Evolutionary conservation across 2,888 invertebrate species (phyloP).

Genomic region (Cerceris rybyensis): DNA sequence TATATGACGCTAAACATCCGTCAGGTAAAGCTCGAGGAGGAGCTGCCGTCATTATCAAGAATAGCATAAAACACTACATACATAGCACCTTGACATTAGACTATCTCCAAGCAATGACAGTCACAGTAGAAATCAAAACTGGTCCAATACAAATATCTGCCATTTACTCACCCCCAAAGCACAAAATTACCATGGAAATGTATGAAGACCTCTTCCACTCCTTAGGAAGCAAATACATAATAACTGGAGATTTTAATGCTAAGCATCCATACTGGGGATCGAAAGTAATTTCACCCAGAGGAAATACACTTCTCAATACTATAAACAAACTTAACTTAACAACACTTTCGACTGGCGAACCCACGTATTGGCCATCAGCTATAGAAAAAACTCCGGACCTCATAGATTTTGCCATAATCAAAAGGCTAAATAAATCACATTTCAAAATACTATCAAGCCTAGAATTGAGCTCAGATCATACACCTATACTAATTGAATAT

Average conservation of each 20-base stretch:
- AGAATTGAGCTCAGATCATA: neutral
- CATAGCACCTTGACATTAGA: constrained; percentile 3
- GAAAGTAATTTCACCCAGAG: constrained; percentile 45
- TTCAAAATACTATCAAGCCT: neutral
- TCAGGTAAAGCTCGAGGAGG: constrained; percentile 52
- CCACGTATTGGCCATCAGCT: constrained; percentile 1
- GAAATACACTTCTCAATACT: constrained; percentile 5
- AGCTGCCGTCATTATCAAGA: constrained; percentile 52
- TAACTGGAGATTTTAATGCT: constrained; percentile 49
- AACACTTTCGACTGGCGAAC: neutral
- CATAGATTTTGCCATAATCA: constrained; percentile 12
- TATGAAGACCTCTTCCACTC: constrained; percentile 45
- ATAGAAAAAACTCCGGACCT: neutral
- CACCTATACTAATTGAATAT: neutral
- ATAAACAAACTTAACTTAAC: neutral
- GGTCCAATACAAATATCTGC: too few relatives aligned
- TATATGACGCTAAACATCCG: constrained; percentile 27
- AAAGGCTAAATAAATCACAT: neutral
- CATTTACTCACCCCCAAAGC: too few relatives aligned
- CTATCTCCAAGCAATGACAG: constrained; percentile 49
- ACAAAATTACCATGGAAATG: too few relatives aligned
- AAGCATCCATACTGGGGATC: constrained; percentile 59
- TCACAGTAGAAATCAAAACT: constrained; percentile 27
- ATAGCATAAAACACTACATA: constrained; percentile 52
- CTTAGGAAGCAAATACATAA: constrained; percentile 47